These are phyloP conservation scores for Argyra leucocephala DNA, from an alignment of 2,888 invertebrate genomes.

Conservation along the genomic window DNA sequence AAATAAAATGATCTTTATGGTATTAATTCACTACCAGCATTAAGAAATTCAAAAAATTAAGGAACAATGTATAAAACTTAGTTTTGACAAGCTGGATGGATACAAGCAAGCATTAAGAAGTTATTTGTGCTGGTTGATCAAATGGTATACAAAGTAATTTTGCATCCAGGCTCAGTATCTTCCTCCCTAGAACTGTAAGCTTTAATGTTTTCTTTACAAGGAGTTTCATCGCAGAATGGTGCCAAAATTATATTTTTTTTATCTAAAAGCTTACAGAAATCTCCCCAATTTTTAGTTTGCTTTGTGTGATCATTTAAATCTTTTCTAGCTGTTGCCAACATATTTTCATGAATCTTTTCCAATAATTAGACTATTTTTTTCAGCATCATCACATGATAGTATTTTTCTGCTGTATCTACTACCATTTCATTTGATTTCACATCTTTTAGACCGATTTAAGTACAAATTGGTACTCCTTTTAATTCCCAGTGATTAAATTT, in stretches of 20 bases:
- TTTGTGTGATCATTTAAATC: constrained; percentile 68
- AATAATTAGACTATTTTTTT: constrained; percentile 56
- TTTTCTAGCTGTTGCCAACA: constrained; percentile 68
- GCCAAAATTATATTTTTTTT: constrained; percentile 82
- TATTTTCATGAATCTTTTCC: constrained; percentile 65
- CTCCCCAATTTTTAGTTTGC: constrained; percentile 64
- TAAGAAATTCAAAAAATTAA: background rate
- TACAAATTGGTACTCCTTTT: constrained; percentile 83
- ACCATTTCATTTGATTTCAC: too few relatives aligned
- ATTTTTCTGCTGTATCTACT: constrained; percentile 77
- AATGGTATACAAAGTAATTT: constrained; percentile 98
- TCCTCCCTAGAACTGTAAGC: constrained; percentile 50
- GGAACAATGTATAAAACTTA: constrained; percentile 70
- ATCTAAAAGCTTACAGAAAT: constrained; percentile 72
- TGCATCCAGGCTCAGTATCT: constrained; percentile 69
- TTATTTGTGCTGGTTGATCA: constrained; percentile 63
- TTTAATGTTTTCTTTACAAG: constrained; percentile 93
- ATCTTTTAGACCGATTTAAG: constrained; percentile 94
- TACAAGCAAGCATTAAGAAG: constrained; percentile 61
- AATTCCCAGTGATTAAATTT: constrained; percentile 53
- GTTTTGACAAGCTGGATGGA: constrained; percentile 78
- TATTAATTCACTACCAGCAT: too few relatives aligned
- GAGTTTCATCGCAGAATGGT: constrained; percentile 85
- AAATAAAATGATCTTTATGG: too few relatives aligned
- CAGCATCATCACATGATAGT: constrained; percentile 53